These are phyloP conservation scores for Sycobia sp. DNA, from an alignment of 1,140 invertebrate genomes.

Conservation along the genomic window DNA sequence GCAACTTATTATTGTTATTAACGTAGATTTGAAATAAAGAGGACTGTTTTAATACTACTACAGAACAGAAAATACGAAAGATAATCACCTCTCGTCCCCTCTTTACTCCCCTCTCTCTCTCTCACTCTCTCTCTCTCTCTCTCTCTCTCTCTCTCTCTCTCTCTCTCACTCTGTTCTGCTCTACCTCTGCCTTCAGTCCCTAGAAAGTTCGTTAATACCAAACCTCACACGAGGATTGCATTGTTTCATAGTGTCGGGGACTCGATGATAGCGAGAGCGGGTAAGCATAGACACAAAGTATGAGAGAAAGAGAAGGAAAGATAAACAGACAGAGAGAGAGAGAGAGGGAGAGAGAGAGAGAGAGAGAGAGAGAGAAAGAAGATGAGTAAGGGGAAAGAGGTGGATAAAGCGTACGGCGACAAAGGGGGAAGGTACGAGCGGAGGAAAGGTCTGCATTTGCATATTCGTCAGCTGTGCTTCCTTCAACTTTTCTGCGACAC, in stretches of 20 bases:
- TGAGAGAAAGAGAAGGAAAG: slow-evolving; percentile 7
- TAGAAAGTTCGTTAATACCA: slow-evolving; percentile 51
- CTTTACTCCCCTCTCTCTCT: too few species aligned
- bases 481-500: slow-evolving; percentile 62
- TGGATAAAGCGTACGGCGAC: background rate
- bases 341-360: slow-evolving; percentile 25
- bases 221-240: slow-evolving; percentile 48
- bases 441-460: slow-evolving; percentile 54
- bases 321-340: too few species aligned
- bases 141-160: too few species aligned
- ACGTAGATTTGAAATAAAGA: too few species aligned
- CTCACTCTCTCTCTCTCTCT: too few species aligned
- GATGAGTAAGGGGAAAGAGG: slow-evolving; percentile 14
- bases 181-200: too few species aligned
- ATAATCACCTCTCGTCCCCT: too few species aligned
- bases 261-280: slow-evolving; percentile 16
- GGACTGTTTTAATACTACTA: too few species aligned
- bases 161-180: too few species aligned
- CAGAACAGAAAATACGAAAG: too few species aligned
- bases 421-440: slow-evolving; percentile 11
- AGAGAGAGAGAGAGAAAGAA: slow-evolving; percentile 21
- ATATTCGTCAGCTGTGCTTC: slow-evolving; percentile 63
- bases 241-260: slow-evolving; percentile 41
- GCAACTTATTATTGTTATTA: too few species aligned
- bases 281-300: slow-evolving; percentile 2